phyloP scores from a whole-genome alignment of 2,113 vertebrate species.

The Peromyscus leucopus region DNA sequence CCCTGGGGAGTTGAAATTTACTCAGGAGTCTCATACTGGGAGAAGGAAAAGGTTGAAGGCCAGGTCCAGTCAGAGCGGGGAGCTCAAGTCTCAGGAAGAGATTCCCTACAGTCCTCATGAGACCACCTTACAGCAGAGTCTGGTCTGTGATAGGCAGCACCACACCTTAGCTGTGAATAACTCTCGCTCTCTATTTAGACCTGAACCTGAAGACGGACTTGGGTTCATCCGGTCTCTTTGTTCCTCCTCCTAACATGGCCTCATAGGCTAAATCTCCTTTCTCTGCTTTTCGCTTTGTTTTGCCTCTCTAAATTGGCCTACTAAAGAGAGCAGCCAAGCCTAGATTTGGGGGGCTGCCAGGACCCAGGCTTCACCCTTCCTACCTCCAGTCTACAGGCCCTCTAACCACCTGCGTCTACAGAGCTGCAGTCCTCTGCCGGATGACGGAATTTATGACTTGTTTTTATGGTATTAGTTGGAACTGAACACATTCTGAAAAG shows the following conservation, averaged over 20 bases:
- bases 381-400: too few species aligned
- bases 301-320: background rate
- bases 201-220: background rate
- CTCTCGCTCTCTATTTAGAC: background rate
- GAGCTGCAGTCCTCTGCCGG: background rate
- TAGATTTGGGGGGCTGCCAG: background rate
- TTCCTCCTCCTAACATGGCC: background rate
- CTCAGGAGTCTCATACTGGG: background rate
- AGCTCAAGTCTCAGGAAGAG: background rate
- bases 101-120: background rate
- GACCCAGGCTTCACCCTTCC: background rate
- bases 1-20: background rate
- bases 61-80: background rate
- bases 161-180: background rate
- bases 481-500: background rate
- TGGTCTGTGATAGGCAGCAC: background rate
- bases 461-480: constrained; percentile 56
- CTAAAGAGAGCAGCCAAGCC: background rate
- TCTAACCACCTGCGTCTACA: background rate
- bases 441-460: background rate
- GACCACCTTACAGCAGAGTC: background rate
- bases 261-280: background rate
- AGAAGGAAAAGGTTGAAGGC: background rate
- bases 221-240: background rate
- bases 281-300: background rate